phyloP scores from a whole-genome alignment of 2,797 vertebrate species.

The Mormyrops attenuatus region DNA sequence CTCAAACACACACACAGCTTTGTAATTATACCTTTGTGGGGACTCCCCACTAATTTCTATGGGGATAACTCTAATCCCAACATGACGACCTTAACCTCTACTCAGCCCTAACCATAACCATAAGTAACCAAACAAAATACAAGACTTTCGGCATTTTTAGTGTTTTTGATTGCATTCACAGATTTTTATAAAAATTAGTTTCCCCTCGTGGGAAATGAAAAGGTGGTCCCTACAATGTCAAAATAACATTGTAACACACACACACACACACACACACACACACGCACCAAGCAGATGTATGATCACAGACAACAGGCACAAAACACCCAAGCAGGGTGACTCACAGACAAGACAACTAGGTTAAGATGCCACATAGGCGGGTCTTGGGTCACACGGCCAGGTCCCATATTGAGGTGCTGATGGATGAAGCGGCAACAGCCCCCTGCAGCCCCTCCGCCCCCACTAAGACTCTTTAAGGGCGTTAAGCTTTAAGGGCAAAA shows the following conservation, averaged over 20 bases:
- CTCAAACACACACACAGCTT: neutral
- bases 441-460: neutral
- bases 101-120: no score
- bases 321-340: neutral
- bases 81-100: no score
- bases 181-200: neutral
- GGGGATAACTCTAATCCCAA: no score
- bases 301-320: neutral
- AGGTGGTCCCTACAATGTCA: neutral
- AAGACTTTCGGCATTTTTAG: no score
- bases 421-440: neutral
- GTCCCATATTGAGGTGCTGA: neutral
- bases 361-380: neutral
- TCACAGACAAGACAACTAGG: neutral
- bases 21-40: neutral
- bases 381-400: neutral
- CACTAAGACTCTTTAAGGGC: constrained; percentile 21
- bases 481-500: constrained; percentile 44
- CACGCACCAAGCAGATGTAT: neutral
- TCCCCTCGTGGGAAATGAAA: neutral
- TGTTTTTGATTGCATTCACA: no score
- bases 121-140: no score
- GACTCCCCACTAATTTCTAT: neutral
- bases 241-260: neutral
- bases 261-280: neutral